These are phyloP conservation scores for Cephalotes varians DNA, from an alignment of 2,888 invertebrate genomes.

Conservation along the genomic window DNA sequence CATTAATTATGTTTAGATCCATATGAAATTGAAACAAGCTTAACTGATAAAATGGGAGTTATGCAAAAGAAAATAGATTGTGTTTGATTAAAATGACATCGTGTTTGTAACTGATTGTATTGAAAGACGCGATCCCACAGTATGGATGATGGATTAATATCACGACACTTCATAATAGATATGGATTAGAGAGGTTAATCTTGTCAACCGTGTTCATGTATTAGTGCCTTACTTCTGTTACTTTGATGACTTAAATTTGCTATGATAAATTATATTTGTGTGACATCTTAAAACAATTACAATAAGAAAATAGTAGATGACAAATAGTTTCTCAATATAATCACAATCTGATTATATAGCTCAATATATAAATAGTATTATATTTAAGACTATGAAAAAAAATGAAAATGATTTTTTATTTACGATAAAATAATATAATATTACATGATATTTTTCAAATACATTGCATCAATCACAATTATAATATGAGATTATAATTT, in stretches of 20 bases:
- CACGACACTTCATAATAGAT: neutral
- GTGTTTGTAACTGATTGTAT: slow-evolving; percentile 12
- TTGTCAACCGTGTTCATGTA: slow-evolving; percentile 11
- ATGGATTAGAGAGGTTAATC: slow-evolving; percentile 39
- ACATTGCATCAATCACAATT: too few relatives aligned
- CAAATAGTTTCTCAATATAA: neutral
- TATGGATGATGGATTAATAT: slow-evolving; percentile 23
- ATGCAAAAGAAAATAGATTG: neutral
- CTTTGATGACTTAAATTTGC: slow-evolving; percentile 15
- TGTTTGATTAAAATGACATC: neutral
- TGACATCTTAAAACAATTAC: neutral
- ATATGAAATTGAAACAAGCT: neutral
- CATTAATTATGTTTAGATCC: slow-evolving; percentile 28
- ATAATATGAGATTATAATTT: neutral
- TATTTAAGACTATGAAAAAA: neutral
- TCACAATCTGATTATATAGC: neutral
- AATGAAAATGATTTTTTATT: neutral
- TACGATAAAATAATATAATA: neutral
- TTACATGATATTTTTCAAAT: neutral
- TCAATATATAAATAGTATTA: neutral
- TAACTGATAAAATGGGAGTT: neutral
- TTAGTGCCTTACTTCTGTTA: neutral
- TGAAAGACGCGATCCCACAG: neutral
- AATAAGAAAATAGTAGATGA: neutral
- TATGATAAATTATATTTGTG: neutral